phyloP scores from a whole-genome alignment of 2,797 vertebrate genomes.

The Fundulus diaphanus region DNA sequence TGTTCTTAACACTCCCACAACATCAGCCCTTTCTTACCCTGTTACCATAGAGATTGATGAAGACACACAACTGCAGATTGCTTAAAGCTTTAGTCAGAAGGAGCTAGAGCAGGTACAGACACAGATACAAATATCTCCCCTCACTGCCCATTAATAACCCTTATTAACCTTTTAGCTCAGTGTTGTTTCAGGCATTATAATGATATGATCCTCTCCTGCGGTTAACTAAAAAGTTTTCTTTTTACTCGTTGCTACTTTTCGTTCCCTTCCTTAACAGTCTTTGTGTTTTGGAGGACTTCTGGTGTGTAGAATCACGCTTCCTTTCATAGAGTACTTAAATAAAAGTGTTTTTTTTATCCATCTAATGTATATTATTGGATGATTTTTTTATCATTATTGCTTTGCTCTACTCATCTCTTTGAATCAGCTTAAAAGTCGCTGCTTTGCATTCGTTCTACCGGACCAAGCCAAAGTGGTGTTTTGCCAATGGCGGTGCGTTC shows the following conservation, averaged over 20 bases:
- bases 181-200: slow-evolving; percentile 8
- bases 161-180: slow-evolving; percentile 5
- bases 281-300: neutral
- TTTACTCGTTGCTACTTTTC: neutral
- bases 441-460: neutral
- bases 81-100: slow-evolving; percentile 83
- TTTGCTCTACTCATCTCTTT: slow-evolving; percentile 24
- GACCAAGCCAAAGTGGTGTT: slow-evolving; percentile 22
- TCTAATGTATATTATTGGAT: neutral
- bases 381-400: slow-evolving; percentile 1
- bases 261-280: neutral
- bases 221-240: neutral
- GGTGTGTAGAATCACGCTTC: neutral
- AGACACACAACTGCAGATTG: slow-evolving; percentile 86
- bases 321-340: neutral
- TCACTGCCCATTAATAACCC: neutral
- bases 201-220: neutral
- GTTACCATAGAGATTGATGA: slow-evolving; percentile 85
- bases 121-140: slow-evolving; percentile 26
- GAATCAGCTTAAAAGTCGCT: slow-evolving; percentile 29
- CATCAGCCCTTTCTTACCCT: slow-evolving; percentile 43
- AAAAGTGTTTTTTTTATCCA: neutral
- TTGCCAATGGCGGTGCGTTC: slow-evolving; percentile 9
- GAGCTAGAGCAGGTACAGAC: slow-evolving; percentile 84
- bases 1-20: slow-evolving; percentile 47